A percentile compares a stretch with the other conserved stretches of the same genome.
Conservation (phyloP, 2,888 invertebrate species). For the Timandra comae region DNA sequence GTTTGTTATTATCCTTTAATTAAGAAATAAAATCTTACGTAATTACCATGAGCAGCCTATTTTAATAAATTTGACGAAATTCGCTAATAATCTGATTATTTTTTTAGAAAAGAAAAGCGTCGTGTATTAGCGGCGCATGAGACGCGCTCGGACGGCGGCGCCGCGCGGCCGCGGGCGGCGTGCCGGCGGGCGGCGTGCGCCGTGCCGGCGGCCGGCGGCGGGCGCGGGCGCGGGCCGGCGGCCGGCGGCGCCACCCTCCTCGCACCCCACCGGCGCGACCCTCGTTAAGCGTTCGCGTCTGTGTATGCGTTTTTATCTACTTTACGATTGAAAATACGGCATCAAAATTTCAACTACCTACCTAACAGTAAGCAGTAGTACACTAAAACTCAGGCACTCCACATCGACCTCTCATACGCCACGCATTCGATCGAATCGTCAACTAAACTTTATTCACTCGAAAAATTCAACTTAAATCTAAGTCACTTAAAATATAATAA, state of each 20-base stretch:
- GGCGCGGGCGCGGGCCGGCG: constrained; percentile 36
- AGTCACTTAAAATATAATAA: constrained; percentile 72
- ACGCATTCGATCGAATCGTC: constrained; percentile 69
- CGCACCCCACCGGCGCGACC: constrained; percentile 27
- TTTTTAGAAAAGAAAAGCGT: constrained; percentile 67
- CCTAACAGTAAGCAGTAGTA: constrained; percentile 77
- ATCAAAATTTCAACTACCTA: constrained; percentile 76
- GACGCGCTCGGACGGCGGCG: constrained; percentile 17
- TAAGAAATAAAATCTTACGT: constrained; percentile 76
- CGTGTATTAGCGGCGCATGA: constrained; percentile 31
- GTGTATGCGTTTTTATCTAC: constrained; percentile 69
- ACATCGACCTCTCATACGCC: constrained; percentile 71
- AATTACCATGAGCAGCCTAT: constrained; percentile 75
- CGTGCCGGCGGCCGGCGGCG: constrained; percentile 18
- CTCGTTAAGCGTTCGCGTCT: constrained; percentile 57
- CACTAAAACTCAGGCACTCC: constrained; percentile 73
- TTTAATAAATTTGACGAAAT: constrained; percentile 73
- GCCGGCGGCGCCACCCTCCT: constrained; percentile 19
- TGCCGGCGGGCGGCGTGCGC: constrained; percentile 4
- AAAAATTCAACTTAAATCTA: constrained; percentile 75
- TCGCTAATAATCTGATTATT: constrained; percentile 68
- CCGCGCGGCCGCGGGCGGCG: constrained; percentile 8
- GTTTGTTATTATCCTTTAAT: constrained; percentile 76
- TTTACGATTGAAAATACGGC: constrained; percentile 72
- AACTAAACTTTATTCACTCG: constrained; percentile 73